Evolutionary conservation across 30 jellyfish, hydroid and myxozoan species (phyloP).

Genomic region (Chironex yamaguchii): DNA sequence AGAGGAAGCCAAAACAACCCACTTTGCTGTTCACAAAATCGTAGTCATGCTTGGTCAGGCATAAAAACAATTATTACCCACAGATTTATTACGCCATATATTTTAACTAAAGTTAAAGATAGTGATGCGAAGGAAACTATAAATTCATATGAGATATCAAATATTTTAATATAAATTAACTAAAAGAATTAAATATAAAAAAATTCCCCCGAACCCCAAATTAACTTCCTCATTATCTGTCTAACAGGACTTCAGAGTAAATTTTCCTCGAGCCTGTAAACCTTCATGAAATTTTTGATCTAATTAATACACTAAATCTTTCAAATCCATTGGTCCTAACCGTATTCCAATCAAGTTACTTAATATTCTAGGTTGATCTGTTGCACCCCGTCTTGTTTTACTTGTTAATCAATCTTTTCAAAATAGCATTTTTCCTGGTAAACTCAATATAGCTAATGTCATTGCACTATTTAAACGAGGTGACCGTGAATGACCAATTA

Average conservation of each 20-base stretch:
- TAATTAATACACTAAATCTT: background rate
- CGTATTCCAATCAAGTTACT: slow-evolving; percentile 2
- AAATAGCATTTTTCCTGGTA: background rate
- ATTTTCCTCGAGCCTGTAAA: background rate
- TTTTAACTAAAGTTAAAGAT: too few relatives aligned
- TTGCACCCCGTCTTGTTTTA: background rate
- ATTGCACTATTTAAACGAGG: background rate
- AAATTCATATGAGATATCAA: too few relatives aligned
- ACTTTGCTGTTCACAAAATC: too few relatives aligned
- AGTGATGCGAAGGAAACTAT: too few relatives aligned
- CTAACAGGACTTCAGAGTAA: background rate
- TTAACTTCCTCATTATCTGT: background rate
- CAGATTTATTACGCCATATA: too few relatives aligned
- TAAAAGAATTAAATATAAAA: too few relatives aligned
- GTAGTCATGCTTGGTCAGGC: too few relatives aligned
- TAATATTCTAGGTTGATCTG: background rate
- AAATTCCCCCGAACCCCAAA: slow-evolving; percentile 2
- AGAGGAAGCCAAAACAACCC: too few relatives aligned
- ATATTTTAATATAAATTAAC: too few relatives aligned
- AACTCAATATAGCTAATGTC: background rate
- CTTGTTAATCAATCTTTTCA: background rate
- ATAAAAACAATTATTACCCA: too few relatives aligned
- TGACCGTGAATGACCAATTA: background rate
- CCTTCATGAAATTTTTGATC: background rate
- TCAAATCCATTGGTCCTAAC: background rate